Percentiles rank a stretch among this genome's conserved stretches.
Conservation (phyloP, 2,113 vertebrate genomes). For the Passer domesticus region DNA sequence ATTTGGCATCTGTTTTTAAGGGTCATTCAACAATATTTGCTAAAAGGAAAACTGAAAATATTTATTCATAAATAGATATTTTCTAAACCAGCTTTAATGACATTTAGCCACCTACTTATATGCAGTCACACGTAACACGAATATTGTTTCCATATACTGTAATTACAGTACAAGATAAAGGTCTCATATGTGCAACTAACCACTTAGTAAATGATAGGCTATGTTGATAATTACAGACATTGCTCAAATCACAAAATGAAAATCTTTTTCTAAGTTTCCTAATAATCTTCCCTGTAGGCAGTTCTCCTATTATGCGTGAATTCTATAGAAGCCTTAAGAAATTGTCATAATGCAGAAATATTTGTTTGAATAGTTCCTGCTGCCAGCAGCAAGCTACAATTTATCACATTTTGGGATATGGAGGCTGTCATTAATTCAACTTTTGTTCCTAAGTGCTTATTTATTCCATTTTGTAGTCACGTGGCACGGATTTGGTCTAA, state of each 20-base stretch:
- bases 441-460: neutral
- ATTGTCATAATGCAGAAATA: slow-evolving; percentile 33
- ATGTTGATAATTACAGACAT: slow-evolving; percentile 48
- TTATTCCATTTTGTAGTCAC: neutral
- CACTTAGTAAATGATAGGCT: slow-evolving; percentile 56
- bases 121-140: neutral
- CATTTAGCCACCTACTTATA: neutral
- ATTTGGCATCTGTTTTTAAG: neutral
- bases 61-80: slow-evolving; percentile 12
- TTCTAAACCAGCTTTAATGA: neutral
- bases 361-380: slow-evolving; percentile 48
- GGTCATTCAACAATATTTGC: neutral
- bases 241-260: slow-evolving; percentile 44
- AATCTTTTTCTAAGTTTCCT: slow-evolving; percentile 37
- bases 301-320: neutral
- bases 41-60: neutral
- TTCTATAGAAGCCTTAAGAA: slow-evolving; percentile 3
- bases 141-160: slow-evolving; percentile 36
- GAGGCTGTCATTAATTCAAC: slow-evolving; percentile 31
- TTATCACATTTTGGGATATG: slow-evolving; percentile 4
- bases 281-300: slow-evolving; percentile 42
- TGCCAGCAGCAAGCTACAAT: slow-evolving; percentile 27
- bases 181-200: slow-evolving; percentile 21
- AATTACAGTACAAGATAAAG: slow-evolving; percentile 53
- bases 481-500: neutral